A percentile compares a stretch with the other conserved stretches of the same genome.
Evolutionary conservation across 2,113 vertebrate genomes (phyloP).

Genomic region (Isurus oxyrinchus): DNA sequence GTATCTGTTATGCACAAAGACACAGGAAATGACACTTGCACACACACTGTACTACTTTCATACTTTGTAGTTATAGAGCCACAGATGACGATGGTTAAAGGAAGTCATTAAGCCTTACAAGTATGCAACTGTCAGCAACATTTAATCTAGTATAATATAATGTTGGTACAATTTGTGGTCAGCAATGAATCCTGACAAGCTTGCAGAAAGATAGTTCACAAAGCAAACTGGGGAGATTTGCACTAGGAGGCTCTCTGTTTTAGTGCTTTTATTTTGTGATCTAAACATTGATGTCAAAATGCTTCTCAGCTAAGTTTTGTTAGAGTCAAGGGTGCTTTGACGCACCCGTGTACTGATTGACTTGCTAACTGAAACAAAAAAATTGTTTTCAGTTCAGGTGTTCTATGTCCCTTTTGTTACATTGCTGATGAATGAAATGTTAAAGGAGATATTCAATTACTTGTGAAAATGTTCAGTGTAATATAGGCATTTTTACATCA

Average conservation of each 20-base stretch:
- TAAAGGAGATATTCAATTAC: neutral
- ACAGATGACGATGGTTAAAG: neutral
- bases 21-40: neutral
- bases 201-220: neutral
- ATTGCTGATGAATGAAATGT: neutral
- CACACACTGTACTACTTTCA: neutral
- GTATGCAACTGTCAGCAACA: neutral
- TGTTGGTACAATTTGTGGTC: neutral
- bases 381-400: neutral
- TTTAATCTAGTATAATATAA: neutral
- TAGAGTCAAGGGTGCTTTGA: neutral
- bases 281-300: neutral
- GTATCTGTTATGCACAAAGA: neutral
- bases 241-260: neutral
- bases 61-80: neutral
- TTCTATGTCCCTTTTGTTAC: neutral
- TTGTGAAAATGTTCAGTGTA: neutral
- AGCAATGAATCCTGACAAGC: neutral
- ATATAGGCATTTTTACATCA: neutral
- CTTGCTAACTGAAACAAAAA: neutral
- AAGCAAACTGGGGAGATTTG: neutral
- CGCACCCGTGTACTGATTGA: neutral
- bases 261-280: neutral
- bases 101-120: neutral
- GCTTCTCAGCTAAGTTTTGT: neutral